Evolutionary conservation across 2,888 invertebrate genomes (phyloP), one percentile per base, ranked within the genome.

Genomic region (Phalera bucephala): DNA sequence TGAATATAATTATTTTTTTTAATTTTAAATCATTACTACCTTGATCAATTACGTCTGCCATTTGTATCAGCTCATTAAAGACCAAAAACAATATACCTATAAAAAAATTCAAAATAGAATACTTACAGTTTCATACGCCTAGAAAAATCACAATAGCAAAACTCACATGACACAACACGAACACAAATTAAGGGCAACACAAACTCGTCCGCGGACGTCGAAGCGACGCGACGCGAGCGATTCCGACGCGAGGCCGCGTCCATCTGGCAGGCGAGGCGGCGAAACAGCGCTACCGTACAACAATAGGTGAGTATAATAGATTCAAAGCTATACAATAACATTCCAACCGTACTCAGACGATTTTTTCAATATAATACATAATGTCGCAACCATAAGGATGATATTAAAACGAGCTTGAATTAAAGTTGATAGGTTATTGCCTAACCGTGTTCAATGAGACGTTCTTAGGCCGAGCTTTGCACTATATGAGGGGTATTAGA

Each of bases 131-230:
- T 46, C 12, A 42, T 30, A 39, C 34, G 36, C 52, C 50, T 50
- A 39, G 22, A 39, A 43, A 36, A 52, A 56, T 42, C 57, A 57
- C 61, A 52, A 50, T 36, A 56, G 61, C 41, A 47, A 45, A 46
- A 33, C 34, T 42, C 57, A 57, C 57, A 60, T 60, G 45, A 45
- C 57, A 60, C 57, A 30, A 42, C 57, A 60, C 61, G 43, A 41
- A 53, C 61, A 27, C 27, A 27, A 14, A 8, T 27, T 3, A 27
- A 14, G n/a, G 27, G 27, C n/a, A 7, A 9, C 8, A 27, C 13
- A 27, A 12, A 27, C 27, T 14, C 27, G 27, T 9, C 14, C 9
- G 4, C 23, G 10, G 25, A 25, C 23, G 14, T 14, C 13, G 9
- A 14, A 13, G 13, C 44, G 41, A 50, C 45, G 45, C 46, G 45